phyloP scores from a whole-genome alignment of 2,797 vertebrate species.

The Rhynchonycteris naso region DNA sequence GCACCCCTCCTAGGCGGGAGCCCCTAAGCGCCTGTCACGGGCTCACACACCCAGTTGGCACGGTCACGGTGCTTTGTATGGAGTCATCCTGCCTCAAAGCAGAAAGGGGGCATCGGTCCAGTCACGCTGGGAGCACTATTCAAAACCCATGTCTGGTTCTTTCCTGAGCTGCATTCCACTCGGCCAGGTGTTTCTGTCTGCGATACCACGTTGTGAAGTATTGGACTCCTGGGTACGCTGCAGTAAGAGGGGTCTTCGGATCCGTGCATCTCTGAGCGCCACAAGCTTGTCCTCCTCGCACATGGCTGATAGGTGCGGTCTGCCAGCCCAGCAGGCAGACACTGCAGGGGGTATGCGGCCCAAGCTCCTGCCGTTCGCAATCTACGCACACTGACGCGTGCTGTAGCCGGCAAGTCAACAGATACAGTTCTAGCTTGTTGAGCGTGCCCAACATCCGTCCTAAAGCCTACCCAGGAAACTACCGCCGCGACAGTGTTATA shows the following conservation, averaged over 20 bases:
- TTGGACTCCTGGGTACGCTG: not conserved
- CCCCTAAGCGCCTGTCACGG: not conserved
- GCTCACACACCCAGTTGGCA: not conserved
- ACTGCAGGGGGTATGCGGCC: not conserved
- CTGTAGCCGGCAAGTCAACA: not conserved
- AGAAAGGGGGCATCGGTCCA: not conserved
- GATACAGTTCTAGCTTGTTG: not conserved
- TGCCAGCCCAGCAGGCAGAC: not conserved
- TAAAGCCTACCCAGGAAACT: not conserved
- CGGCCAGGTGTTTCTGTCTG: not conserved
- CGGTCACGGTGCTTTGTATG: accelerated
- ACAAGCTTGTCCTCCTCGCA: not conserved
- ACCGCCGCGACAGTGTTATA: not conserved
- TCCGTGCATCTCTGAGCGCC: not conserved
- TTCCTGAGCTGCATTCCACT: not conserved
- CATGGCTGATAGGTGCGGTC: accelerated
- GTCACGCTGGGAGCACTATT: not conserved
- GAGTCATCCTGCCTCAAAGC: not conserved
- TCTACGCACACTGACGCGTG: not conserved
- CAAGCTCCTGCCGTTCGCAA: not conserved
- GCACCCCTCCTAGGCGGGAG: not conserved
- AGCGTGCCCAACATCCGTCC: not conserved
- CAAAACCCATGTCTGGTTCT: not conserved
- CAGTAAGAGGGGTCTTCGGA: not conserved
- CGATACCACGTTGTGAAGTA: not conserved